Evolutionary conservation across 2,888 invertebrate genomes (phyloP).

Genomic region (Pterostichus madidus): DNA sequence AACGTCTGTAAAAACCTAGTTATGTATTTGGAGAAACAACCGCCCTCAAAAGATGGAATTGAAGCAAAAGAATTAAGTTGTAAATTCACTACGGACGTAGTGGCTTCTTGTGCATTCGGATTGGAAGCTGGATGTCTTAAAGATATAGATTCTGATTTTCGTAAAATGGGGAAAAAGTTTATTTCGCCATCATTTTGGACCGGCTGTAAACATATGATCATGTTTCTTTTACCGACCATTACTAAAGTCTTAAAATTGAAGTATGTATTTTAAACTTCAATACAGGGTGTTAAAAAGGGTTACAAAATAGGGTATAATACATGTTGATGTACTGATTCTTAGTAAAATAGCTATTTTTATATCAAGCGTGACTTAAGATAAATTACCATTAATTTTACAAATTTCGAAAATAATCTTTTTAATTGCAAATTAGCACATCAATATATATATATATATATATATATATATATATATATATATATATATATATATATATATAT

Average conservation of each 20-base stretch:
- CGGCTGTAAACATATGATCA: constrained; percentile 69
- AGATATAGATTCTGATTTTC: constrained; percentile 72
- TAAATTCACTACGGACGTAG: constrained; percentile 73
- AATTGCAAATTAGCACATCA: too few relatives aligned
- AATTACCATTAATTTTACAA: too few relatives aligned
- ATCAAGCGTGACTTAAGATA: too few relatives aligned
- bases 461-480: too few relatives aligned
- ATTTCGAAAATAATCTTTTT: too few relatives aligned
- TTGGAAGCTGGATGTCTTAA: constrained; percentile 74
- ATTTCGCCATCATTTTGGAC: constrained; percentile 71
- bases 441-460: too few relatives aligned
- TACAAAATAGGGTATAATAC: too few relatives aligned
- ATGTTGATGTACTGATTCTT: too few relatives aligned
- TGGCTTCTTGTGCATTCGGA: constrained; percentile 75
- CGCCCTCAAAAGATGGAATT: constrained; percentile 72
- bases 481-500: too few relatives aligned
- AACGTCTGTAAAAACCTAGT: constrained; percentile 75
- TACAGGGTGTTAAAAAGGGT: too few relatives aligned
- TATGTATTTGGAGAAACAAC: constrained; percentile 73
- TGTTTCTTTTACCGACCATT: constrained; percentile 72
- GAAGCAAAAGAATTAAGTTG: constrained; percentile 71
- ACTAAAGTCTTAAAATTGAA: constrained; percentile 35
- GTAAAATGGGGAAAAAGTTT: constrained; percentile 72
- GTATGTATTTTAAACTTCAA: neutral
- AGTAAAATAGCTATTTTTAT: too few relatives aligned